These are phyloP conservation scores for Chaitophorus viminalis DNA, from an alignment of 2,888 invertebrate species.

Conservation along the genomic window DNA sequence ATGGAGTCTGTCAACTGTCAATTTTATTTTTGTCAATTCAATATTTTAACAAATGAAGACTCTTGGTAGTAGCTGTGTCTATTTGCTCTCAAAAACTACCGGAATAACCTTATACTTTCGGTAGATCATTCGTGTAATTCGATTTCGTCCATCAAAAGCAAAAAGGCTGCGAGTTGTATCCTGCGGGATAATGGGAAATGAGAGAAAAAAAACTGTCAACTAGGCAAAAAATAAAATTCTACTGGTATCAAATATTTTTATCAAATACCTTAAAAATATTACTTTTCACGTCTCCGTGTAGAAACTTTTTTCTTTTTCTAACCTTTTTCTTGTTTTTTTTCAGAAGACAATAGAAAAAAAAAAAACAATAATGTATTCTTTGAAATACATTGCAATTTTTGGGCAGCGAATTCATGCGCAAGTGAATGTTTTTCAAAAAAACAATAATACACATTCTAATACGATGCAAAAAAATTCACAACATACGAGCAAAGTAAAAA, in stretches of 20 bases:
- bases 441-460: too few species aligned
- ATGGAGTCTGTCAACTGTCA: background rate
- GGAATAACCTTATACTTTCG: constrained; percentile 3
- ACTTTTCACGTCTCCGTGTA: background rate
- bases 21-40: constrained; percentile 1
- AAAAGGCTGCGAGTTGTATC: background rate
- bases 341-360: too few species aligned
- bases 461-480: too few species aligned
- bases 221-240: background rate
- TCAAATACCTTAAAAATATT: constrained; percentile 7
- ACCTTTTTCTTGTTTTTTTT: background rate
- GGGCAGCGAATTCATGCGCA: too few species aligned
- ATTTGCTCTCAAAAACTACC: constrained; percentile 5
- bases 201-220: constrained; percentile 6
- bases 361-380: too few species aligned
- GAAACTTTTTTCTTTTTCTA: background rate
- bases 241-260: constrained; percentile 15
- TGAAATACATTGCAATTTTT: too few species aligned
- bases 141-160: constrained; percentile 35
- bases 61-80: background rate
- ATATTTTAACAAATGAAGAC: background rate
- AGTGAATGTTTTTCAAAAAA: too few species aligned
- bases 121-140: constrained; percentile 43
- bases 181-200: background rate
- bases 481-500: too few species aligned